Percentiles rank a stretch among this genome's conserved stretches.
Evolutionary conservation across 2,888 invertebrate genomes (phyloP).

Genomic region (Lydus trimaculatus): DNA sequence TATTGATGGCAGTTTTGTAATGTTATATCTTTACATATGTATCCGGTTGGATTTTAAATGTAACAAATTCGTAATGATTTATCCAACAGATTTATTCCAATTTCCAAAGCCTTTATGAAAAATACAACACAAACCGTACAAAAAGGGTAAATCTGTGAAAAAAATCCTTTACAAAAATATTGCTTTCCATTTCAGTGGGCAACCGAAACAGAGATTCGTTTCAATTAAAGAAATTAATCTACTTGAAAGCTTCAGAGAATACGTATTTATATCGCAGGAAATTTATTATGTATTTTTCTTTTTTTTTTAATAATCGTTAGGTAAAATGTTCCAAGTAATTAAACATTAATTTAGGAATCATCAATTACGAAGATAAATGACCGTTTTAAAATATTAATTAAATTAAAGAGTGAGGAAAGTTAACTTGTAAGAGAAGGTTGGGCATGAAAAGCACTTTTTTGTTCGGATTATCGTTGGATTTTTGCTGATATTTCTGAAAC

Average conservation of each 20-base stretch:
- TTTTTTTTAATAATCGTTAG: conserved; percentile 19
- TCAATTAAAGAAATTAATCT: conserved; percentile 8
- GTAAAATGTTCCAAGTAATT: conserved; percentile 52
- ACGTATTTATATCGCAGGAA: neutral
- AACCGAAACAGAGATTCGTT: neutral
- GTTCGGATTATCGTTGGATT: neutral
- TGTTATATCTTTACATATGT: conserved; percentile 26
- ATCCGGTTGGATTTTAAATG: conserved; percentile 7
- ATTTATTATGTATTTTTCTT: neutral
- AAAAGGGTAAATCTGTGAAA: neutral
- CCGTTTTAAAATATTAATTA: conserved; percentile 56
- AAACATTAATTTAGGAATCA: conserved; percentile 57
- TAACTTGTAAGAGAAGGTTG: conserved; percentile 9
- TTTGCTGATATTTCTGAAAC: neutral
- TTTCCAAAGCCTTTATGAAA: neutral
- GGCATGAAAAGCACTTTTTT: neutral
- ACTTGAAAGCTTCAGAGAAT: neutral
- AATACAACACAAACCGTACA: neutral
- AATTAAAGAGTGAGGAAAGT: conserved; percentile 46
- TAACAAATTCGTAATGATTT: conserved; percentile 10
- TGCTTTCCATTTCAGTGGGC: neutral
- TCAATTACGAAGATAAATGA: conserved; percentile 58
- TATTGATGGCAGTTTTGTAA: conserved; percentile 22
- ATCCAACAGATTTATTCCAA: neutral
- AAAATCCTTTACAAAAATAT: neutral